Evolutionary conservation across 2,797 vertebrate genomes (phyloP).

Genomic region (Thunnus albacares): DNA sequence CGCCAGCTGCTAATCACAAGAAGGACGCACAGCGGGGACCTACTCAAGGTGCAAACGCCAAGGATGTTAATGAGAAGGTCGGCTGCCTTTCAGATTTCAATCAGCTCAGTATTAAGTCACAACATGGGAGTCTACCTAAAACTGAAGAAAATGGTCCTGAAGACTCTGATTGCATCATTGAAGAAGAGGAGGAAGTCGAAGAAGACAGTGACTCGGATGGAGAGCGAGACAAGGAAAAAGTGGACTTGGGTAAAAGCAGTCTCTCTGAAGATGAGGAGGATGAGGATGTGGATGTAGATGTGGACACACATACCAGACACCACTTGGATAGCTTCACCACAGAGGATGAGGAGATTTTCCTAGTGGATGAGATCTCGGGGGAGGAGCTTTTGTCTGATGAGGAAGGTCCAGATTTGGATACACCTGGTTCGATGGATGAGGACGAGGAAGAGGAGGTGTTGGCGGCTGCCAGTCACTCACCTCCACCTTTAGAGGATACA

Average conservation of each 20-base stretch:
- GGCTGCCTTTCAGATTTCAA: constrained; percentile 55
- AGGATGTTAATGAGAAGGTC: constrained; percentile 41
- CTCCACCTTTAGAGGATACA: constrained; percentile 18
- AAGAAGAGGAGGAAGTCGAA: constrained; percentile 86
- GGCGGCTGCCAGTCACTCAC: constrained; percentile 28
- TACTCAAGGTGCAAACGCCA: constrained; percentile 18
- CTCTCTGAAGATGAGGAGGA: constrained; percentile 81
- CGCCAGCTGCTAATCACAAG: constrained; percentile 63
- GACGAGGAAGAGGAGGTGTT: constrained; percentile 70
- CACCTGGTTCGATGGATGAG: constrained; percentile 77
- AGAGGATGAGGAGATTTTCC: constrained; percentile 87
- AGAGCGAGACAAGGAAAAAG: constrained; percentile 81
- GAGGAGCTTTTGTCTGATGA: constrained; percentile 90
- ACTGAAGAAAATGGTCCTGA: constrained; percentile 69
- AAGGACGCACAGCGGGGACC: constrained; percentile 15
- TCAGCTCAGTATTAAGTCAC: constrained; percentile 54
- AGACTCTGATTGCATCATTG: constrained; percentile 87
- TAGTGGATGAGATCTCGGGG: constrained; percentile 85
- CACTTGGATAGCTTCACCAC: constrained; percentile 79
- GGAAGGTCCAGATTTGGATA: constrained; percentile 82
- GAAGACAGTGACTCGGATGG: constrained; percentile 86
- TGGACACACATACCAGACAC: constrained; percentile 61
- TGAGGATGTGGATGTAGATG: constrained; percentile 76
- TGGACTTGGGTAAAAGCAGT: constrained; percentile 79
- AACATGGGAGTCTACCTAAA: constrained; percentile 26